Conservation (phyloP, 53 echinoderm and acorn worm genomes). For the Crossaster papposus region DNA sequence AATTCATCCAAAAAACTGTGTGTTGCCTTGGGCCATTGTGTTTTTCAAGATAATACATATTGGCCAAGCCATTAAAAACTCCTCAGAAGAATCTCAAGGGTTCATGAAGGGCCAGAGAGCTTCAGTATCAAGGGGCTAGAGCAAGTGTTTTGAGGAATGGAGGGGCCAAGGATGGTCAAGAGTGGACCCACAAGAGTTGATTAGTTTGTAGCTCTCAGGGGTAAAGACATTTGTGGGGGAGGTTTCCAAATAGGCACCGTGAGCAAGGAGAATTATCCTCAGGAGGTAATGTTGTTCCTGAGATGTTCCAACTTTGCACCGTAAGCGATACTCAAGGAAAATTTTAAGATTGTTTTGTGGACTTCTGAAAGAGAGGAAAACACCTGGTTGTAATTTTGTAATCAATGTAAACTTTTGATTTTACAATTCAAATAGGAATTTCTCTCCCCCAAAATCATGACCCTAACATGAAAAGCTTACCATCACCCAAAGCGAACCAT, state of each 20-base stretch:
- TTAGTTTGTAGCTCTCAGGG: slow-evolving; percentile 10
- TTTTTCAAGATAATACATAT: slow-evolving; percentile 52
- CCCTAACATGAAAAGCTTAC: too few relatives aligned
- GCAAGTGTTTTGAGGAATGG: slow-evolving; percentile 44
- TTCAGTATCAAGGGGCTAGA: slow-evolving; percentile 36
- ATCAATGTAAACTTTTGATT: too few relatives aligned
- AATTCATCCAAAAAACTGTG: slow-evolving; percentile 13
- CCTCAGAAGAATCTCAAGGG: slow-evolving; percentile 30
- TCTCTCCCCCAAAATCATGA: too few relatives aligned
- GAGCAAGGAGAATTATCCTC: too few relatives aligned
- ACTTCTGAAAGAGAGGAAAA: too few relatives aligned
- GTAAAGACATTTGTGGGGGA: background rate
- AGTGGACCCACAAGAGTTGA: slow-evolving; percentile 28
- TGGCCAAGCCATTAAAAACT: slow-evolving; percentile 59
- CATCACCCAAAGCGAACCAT: too few relatives aligned
- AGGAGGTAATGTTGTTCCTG: too few relatives aligned
- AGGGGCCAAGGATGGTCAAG: slow-evolving; percentile 29
- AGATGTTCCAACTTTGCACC: too few relatives aligned
- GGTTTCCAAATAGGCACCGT: background rate
- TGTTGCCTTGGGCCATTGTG: slow-evolving; percentile 38
- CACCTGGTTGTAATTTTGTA: too few relatives aligned
- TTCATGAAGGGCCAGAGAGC: slow-evolving; percentile 15
- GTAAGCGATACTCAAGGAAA: background rate
- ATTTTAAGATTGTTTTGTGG: too few relatives aligned
- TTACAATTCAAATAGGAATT: too few relatives aligned